Conservation (phyloP, 1,140 invertebrate species). For the Rhyzopertha dominica region DNA sequence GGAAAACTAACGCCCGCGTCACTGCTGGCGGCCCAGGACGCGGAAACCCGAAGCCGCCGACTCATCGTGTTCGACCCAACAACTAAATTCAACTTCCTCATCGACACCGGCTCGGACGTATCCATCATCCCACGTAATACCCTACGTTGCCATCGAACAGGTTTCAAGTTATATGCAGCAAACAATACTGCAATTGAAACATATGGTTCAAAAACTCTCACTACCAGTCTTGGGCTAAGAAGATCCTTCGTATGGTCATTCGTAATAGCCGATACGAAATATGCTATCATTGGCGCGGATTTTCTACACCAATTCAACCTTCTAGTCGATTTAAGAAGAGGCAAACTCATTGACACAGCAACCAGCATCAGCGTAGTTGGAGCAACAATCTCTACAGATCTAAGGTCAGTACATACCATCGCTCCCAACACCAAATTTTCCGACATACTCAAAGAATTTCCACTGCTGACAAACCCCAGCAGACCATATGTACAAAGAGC, state of each 20-base stretch:
- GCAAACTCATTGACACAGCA: constrained; percentile 13
- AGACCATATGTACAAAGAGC: no score
- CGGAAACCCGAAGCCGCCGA: background rate
- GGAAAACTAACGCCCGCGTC: no score
- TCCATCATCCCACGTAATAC: constrained; percentile 33
- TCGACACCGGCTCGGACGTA: constrained; percentile 3
- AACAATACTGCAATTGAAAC: constrained; percentile 1
- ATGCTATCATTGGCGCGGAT: constrained; percentile 22
- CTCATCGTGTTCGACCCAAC: background rate
- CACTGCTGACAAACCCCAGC: no score
- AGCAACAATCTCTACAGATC: background rate
- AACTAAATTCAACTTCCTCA: background rate
- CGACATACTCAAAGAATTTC: background rate
- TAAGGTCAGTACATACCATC: background rate
- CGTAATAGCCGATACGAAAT: constrained; percentile 13
- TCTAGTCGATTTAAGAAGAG: constrained; percentile 16
- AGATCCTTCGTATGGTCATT: constrained; percentile 16
- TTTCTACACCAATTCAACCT: constrained; percentile 17
- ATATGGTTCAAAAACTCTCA: background rate
- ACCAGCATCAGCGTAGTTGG: constrained; percentile 1
- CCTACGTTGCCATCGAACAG: background rate
- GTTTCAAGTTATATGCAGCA: constrained; percentile 8
- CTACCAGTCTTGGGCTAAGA: background rate
- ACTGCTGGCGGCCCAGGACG: no score
- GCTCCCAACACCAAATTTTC: background rate